phyloP scores from a whole-genome alignment of 2,113 vertebrate genomes.

The Tympanuchus pallidicinctus region DNA sequence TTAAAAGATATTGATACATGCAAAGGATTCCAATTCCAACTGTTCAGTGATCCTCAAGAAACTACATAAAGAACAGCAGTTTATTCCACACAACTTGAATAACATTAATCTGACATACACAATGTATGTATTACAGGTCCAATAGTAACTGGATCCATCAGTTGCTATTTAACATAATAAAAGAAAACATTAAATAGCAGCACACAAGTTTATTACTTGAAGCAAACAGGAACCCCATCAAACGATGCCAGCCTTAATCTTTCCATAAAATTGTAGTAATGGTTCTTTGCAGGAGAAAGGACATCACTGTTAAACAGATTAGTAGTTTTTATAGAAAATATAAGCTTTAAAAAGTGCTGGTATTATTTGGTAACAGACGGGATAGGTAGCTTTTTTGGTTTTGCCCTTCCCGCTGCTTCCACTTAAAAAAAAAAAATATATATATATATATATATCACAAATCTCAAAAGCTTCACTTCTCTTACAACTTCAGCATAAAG shows the following conservation, averaged over 20 bases:
- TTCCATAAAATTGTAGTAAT: not conserved
- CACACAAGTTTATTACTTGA: not conserved
- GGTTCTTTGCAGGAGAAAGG: not conserved
- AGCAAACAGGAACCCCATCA: not conserved
- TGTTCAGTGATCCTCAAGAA: not conserved
- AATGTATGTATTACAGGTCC: not conserved
- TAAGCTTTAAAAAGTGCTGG: not conserved
- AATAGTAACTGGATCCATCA: not conserved
- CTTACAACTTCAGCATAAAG: not conserved
- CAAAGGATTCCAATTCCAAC: not conserved
- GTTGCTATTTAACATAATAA: not conserved
- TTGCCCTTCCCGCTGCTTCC: too few relatives aligned
- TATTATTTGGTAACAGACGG: not conserved
- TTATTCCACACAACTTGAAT: not conserved
- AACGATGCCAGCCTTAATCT: not conserved
- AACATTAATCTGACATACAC: not conserved
- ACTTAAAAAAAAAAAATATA: too few relatives aligned
- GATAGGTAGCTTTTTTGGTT: not conserved
- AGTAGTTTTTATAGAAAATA: not conserved
- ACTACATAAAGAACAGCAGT: not conserved
- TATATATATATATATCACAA: not conserved
- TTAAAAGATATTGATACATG: not conserved
- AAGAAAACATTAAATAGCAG: not conserved
- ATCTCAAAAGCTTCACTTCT: not conserved
- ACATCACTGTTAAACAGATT: not conserved